A percentile compares a stretch with the other conserved stretches of the same genome.
Conservation (phyloP, 2,888 invertebrate genomes). For the Schrankia costaestrigalis region DNA sequence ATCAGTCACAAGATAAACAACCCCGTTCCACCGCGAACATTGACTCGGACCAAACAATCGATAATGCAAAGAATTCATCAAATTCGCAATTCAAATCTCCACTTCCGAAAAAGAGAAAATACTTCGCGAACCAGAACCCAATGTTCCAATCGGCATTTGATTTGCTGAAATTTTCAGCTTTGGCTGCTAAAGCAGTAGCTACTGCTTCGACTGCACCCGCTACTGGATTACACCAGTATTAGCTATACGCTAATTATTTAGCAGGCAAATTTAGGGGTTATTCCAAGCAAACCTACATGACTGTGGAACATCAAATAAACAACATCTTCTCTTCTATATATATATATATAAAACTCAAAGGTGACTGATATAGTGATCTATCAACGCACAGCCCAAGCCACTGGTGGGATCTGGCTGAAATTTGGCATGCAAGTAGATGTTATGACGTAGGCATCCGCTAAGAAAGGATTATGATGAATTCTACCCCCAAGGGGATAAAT, state of each 20-base stretch:
- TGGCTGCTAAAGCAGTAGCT: constrained; percentile 16
- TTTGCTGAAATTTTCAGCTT: constrained; percentile 14
- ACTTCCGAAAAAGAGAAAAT: constrained; percentile 17
- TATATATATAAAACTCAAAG: no score
- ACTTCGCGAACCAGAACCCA: constrained; percentile 14
- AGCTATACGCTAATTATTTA: constrained; percentile 15
- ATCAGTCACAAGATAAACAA: constrained; percentile 12
- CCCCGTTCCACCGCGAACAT: constrained; percentile 12
- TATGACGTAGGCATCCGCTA: no score
- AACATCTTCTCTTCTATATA: no score
- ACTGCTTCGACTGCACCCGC: constrained; percentile 15
- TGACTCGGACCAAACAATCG: constrained; percentile 14
- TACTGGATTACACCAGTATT: constrained; percentile 15
- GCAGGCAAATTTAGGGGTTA: constrained; percentile 15
- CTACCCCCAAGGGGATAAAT: no score
- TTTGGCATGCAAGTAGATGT: no score
- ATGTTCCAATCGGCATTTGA: constrained; percentile 15
- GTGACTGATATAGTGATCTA: no score
- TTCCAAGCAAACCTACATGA: constrained; percentile 13
- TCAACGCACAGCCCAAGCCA: no score
- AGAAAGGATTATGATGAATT: no score
- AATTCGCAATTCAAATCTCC: constrained; percentile 15
- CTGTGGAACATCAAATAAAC: constrained; percentile 17
- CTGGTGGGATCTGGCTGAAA: no score
- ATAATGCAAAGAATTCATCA: constrained; percentile 16